A percentile compares a stretch with the other conserved stretches of the same genome.
These are phyloP conservation scores for Thamnaconus septentrionalis DNA, from an alignment of 2,113 vertebrate genomes.

Conservation along the genomic window DNA sequence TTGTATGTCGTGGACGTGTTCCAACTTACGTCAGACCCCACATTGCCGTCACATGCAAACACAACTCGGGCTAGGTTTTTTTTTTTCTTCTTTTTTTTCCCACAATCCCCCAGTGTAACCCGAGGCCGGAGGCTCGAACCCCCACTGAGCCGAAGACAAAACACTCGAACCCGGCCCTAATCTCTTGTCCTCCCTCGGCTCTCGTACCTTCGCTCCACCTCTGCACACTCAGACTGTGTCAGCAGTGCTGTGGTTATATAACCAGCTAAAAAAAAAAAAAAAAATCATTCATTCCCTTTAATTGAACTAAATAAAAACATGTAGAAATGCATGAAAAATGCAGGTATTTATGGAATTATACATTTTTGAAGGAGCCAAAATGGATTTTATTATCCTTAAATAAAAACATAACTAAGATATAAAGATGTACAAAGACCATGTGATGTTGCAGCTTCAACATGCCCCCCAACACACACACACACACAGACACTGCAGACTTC, in stretches of 20 bases:
- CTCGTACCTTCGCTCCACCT: not conserved
- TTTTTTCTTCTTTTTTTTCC: constrained; percentile 11
- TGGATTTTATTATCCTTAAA: no score
- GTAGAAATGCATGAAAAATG: no score
- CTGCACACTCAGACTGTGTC: not conserved
- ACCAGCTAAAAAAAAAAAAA: not conserved
- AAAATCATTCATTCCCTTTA: no score
- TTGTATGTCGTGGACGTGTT: no score
- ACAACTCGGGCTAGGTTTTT: constrained; percentile 17
- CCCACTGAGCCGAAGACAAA: constrained; percentile 60
- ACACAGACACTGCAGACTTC: no score
- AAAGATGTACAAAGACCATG: no score
- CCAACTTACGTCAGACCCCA: not conserved
- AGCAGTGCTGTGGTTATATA: not conserved
- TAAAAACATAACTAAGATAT: no score
- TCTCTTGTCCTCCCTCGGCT: constrained; percentile 30
- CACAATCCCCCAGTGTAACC: constrained; percentile 58
- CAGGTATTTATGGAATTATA: no score
- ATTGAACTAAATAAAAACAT: no score
- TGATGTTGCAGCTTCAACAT: not conserved
- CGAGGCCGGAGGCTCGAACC: constrained; percentile 47
- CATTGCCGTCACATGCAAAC: constrained; percentile 28
- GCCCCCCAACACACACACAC: not conserved
- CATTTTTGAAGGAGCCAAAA: no score
- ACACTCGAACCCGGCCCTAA: constrained; percentile 47